Evolutionary conservation across 2,888 invertebrate genomes (phyloP), one percentile per base, ranked within the genome.

Genomic region (Pandemis cinnamomeana): DNA sequence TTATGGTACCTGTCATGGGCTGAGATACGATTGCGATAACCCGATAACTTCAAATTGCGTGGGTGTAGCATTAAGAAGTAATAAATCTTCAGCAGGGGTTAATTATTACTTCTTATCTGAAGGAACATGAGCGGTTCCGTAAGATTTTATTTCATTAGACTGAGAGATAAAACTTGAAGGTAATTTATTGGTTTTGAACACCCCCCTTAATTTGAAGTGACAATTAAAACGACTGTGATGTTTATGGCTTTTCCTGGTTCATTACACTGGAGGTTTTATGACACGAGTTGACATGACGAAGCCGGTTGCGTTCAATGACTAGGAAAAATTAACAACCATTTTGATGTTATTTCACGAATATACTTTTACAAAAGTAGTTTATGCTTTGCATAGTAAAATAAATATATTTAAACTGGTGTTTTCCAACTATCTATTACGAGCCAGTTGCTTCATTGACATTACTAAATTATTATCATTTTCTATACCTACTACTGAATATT

Each of bases 51-150:
- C 79, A 81, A 83, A 85, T 82, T 77, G 85, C 80, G 90, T 90
- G 87, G 91, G 90, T 84, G 89, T 87, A 88, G 83, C 86, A 91
- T 92, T 92, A 92, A 91, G 88, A 88, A 88, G 81, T 82, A 84
- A 87, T 93, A 92, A 89, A 93, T 92, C 89, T 87, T 85, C 75
- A 75, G 80, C 78, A 81, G 80, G 84, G 86, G 88, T 89, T 88
- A 89, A 92, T 92, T 91, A 91, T 89, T 87, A 90, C 89, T 88
- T 83, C 79, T 80, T 83, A 81, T 86, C 83, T 84, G 80, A 77
- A 80, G 81, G 81, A 82, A 84, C 82, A 78, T 82, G 81, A 77
- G 86, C 78, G 79, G 77, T 69, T 79, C 48, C 67, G 41, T 48
- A 78, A 75, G 78, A 80, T 90, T 90, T 91, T 90, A 92, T 91